Evolutionary conservation across 2,797 vertebrate genomes (phyloP).

Genomic region (Pipistrellus pipistrellus): DNA sequence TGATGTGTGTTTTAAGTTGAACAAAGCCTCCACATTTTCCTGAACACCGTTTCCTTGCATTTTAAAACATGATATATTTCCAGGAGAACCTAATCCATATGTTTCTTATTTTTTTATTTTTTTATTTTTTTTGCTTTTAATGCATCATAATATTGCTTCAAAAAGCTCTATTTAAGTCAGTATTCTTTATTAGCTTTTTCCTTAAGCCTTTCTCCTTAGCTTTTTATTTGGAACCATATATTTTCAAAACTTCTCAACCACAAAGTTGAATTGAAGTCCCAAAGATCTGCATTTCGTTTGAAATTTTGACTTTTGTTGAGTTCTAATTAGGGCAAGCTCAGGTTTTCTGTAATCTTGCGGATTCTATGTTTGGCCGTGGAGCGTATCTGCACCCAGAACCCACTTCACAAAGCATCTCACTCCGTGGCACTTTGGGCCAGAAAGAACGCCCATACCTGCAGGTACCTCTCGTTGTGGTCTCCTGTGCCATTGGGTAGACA

Average conservation of each 20-base stretch:
- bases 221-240: conserved; percentile 65
- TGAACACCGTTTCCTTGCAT: conserved; percentile 32
- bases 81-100: conserved; percentile 62
- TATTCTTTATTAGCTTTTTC: conserved; percentile 60
- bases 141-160: conserved; percentile 57
- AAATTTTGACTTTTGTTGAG: conserved; percentile 51
- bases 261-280: not conserved
- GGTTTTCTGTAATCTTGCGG: not conserved
- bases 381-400: not conserved
- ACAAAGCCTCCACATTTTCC: conserved; percentile 41
- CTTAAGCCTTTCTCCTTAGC: conserved; percentile 31
- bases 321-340: conserved; percentile 17
- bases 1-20: conserved; percentile 38
- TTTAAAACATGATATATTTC: conserved; percentile 58
- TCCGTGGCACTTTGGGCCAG: not conserved
- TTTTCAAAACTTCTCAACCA: conserved; percentile 29
- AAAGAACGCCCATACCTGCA: not conserved
- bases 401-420: not conserved
- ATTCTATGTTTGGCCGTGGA: not conserved
- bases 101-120: not conserved
- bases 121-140: conserved; percentile 56
- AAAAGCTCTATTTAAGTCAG: conserved; percentile 41
- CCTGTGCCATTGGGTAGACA: accelerated
- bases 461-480: not conserved
- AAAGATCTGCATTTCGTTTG: conserved; percentile 53